phyloP scores from a whole-genome alignment of 2,888 invertebrate genomes.

The Pachycephus smyrnensis region DNA sequence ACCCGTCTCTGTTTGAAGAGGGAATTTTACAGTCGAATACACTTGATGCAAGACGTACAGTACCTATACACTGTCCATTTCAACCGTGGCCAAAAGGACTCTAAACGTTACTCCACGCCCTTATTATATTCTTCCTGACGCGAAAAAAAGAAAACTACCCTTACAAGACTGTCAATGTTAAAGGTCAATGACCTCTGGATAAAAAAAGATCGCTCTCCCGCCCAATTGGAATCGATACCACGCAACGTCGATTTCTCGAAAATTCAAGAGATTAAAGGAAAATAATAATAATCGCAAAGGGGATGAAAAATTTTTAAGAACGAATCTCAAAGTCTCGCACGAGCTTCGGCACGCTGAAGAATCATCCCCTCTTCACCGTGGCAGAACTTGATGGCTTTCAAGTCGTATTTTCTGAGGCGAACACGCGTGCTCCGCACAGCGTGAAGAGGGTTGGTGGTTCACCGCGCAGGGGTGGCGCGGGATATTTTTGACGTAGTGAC shows the following conservation, averaged over 20 bases:
- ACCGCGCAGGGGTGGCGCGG: slow-evolving; percentile 20
- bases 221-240: not conserved
- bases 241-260: too few relatives aligned
- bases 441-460: slow-evolving; percentile 8
- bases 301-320: not conserved
- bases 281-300: not conserved
- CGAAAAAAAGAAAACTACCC: not conserved
- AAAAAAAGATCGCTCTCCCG: not conserved
- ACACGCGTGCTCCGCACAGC: slow-evolving; percentile 10
- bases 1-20: slow-evolving; percentile 59
- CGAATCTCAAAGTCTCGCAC: too few relatives aligned
- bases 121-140: not conserved
- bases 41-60: slow-evolving; percentile 56
- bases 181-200: not conserved
- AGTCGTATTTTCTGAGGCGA: not conserved
- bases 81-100: slow-evolving; percentile 3
- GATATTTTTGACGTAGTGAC: slow-evolving; percentile 42
- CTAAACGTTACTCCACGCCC: not conserved
- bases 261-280: too few relatives aligned
- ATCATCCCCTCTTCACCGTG: too few relatives aligned
- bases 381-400: not conserved
- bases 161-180: not conserved
- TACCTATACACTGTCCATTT: slow-evolving; percentile 35
- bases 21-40: slow-evolving; percentile 65
- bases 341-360: too few relatives aligned